These are phyloP conservation scores for Ophion obscuratus DNA, from an alignment of 2,888 invertebrate species.

Conservation along the genomic window DNA sequence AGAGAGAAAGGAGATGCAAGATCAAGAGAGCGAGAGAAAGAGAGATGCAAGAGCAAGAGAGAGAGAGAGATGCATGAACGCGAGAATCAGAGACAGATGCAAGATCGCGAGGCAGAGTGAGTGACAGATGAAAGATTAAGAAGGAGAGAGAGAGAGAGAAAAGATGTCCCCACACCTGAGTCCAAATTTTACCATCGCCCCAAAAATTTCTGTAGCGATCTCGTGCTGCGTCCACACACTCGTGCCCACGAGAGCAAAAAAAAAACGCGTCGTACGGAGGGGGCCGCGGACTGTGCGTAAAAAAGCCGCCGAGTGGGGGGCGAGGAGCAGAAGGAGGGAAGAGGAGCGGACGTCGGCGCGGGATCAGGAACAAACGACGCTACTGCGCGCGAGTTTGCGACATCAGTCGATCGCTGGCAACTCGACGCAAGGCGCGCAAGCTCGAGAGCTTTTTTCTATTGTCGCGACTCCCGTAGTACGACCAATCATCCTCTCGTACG, in stretches of 20 bases:
- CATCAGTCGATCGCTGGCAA: constrained; percentile 78
- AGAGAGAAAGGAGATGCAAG: too few species aligned
- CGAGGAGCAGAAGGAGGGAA: not conserved
- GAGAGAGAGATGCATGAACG: too few species aligned
- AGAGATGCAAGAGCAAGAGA: too few species aligned
- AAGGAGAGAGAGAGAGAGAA: too few species aligned
- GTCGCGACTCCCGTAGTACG: constrained; percentile 1
- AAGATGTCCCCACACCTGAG: too few species aligned
- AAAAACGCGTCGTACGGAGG: not conserved
- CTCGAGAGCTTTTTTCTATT: constrained; percentile 65
- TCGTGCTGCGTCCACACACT: too few species aligned
- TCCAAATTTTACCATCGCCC: too few species aligned
- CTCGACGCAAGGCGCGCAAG: constrained; percentile 67
- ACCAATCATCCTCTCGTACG: too few species aligned
- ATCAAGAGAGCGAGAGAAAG: too few species aligned
- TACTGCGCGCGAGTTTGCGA: constrained; percentile 71
- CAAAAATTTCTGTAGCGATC: not conserved
- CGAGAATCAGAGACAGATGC: too few species aligned
- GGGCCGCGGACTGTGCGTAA: constrained; percentile 16
- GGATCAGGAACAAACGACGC: constrained; percentile 59
- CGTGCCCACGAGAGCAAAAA: not conserved
- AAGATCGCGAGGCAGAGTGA: too few species aligned
- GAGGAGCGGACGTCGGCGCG: constrained; percentile 46
- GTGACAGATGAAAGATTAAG: too few species aligned
- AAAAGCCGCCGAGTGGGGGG: not conserved